Evolutionary conservation across 92 coral and sea anemone species (phyloP), one percentile per base, ranked within the genome.

Genomic region (Epizoanthus illoricatus): DNA sequence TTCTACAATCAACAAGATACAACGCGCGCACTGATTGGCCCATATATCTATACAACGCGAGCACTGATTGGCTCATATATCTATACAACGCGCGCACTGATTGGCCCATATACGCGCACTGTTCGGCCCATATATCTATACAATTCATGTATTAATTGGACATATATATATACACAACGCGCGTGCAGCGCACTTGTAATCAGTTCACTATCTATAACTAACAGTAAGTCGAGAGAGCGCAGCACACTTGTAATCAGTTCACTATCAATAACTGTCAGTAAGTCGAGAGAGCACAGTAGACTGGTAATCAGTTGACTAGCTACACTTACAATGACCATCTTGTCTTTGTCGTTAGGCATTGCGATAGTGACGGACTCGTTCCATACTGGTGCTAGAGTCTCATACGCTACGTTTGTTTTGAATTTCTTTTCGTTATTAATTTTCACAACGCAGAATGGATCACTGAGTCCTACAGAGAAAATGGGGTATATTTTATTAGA

Each of bases 401-500:
- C 98, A 67, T 94, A 92, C 8, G 92, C 87, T 69, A 94, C 98
- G 74, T 90, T 91, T 15, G 97, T 94, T 81, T 92, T 94, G 87
- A 87, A 94, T 61, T 94, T 94, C 88, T 92, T 94, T 52, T 90
- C 91, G 79, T 75, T 92, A 69, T 94, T 92, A 4, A 94, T 93
- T 40, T 92, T 89, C n/a, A 94, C 94, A 19, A 94, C 90, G 73
- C 97, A 92, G 84, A 94, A 94, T 1, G 98, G 98, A 76, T 94
- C 98, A 71, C 98, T 94, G 4, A 94, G 88, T 49, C 98, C 98
- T 94, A 42, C 16, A 45, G 64, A 19, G 56, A 71, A 64, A 58
- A 80, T 16, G 20, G 15, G 1, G 20, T 8, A 43, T 49, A 17
- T 49, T 16, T 39, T 45, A 19, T 71, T 43, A 45, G 4, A 24